Evolutionary conservation across 2,113 vertebrate genomes (phyloP).

Genomic region (Chaetops frenatus): DNA sequence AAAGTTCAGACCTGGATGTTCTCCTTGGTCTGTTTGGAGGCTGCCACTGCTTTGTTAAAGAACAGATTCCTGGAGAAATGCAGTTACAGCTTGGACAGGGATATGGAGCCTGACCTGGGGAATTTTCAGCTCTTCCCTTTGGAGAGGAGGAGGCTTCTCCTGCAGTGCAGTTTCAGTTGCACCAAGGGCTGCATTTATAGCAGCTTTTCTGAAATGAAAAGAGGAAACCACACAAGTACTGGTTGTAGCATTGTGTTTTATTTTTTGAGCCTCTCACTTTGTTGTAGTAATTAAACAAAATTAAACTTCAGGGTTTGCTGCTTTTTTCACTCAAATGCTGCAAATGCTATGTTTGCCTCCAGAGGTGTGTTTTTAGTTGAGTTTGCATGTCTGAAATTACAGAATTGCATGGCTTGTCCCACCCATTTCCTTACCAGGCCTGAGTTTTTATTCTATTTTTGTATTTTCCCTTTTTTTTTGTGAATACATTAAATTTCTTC

Average conservation of each 20-base stretch:
- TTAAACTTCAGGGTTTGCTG: neutral
- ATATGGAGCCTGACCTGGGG: fast-evolving
- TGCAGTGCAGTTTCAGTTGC: neutral
- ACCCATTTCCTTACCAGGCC: neutral
- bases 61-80: neutral
- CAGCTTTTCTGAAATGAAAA: neutral
- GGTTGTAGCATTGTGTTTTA: neutral
- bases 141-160: neutral
- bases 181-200: neutral
- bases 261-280: neutral
- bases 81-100: neutral
- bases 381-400: neutral
- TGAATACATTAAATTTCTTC: neutral
- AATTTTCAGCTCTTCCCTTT: neutral
- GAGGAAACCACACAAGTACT: neutral
- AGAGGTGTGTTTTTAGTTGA: neutral
- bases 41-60: neutral
- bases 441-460: neutral
- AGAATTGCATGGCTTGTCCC: neutral
- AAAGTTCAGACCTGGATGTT: neutral
- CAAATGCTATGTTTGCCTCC: neutral
- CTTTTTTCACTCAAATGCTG: neutral
- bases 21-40: neutral
- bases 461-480: neutral
- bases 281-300: neutral